Evolutionary conservation across 2,888 invertebrate genomes (phyloP).

Genomic region (Nymphalis c-album): DNA sequence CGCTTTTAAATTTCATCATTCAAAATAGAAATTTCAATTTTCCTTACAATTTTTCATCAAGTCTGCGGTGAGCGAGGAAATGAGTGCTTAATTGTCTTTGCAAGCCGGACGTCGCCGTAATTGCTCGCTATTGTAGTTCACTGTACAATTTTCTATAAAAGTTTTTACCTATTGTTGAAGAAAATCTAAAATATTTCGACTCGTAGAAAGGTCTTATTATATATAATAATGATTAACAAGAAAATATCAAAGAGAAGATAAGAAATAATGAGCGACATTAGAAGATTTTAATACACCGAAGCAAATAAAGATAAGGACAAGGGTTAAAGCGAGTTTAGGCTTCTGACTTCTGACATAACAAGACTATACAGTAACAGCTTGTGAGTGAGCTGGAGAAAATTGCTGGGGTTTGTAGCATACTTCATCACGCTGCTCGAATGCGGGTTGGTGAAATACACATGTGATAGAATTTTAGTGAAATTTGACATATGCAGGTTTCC

Average conservation of each 20-base stretch:
- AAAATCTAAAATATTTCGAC: background rate
- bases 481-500: no score
- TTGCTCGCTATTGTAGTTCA: slow-evolving; percentile 9
- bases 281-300: no score
- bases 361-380: no score
- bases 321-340: no score
- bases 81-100: slow-evolving; percentile 8
- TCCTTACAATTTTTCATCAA: slow-evolving; percentile 7
- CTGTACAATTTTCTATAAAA: background rate
- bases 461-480: no score
- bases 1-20: background rate
- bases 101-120: slow-evolving; percentile 3
- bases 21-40: slow-evolving; percentile 2
- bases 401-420: no score
- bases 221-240: background rate
- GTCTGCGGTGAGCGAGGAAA: slow-evolving; percentile 3
- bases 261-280: no score
- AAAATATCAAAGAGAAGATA: background rate
- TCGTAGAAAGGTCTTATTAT: background rate
- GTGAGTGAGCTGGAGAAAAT: no score
- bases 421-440: no score
- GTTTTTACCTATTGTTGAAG: background rate
- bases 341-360: no score
- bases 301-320: no score
- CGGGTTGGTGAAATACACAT: no score